phyloP scores from a whole-genome alignment of 2,113 vertebrate genomes.

The Microcebus murinus region DNA sequence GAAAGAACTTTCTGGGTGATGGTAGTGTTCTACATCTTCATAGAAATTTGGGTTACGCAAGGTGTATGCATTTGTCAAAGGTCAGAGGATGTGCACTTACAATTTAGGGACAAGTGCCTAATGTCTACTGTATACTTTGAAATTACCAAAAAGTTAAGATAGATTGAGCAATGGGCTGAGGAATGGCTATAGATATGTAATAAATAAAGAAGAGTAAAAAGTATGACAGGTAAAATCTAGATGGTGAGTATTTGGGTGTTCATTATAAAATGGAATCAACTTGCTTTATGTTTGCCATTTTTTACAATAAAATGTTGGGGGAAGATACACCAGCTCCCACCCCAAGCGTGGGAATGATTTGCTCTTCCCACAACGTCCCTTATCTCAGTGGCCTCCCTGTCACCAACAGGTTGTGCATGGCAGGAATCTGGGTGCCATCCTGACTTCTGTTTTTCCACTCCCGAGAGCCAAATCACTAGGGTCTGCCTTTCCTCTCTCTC shows the following conservation, averaged over 20 bases:
- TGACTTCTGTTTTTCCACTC: background rate
- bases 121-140: background rate
- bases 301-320: background rate
- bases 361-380: background rate
- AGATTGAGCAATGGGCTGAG: background rate
- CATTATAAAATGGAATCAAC: background rate
- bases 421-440: background rate
- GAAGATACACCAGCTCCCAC: background rate
- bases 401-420: background rate
- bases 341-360: background rate
- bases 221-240: background rate
- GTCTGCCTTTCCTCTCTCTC: background rate
- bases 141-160: background rate
- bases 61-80: background rate
- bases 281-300: background rate
- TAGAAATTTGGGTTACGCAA: background rate
- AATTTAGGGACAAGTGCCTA: background rate
- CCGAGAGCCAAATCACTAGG: background rate
- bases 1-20: background rate
- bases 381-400: background rate
- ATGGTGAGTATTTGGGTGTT: background rate
- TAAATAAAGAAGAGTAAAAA: background rate
- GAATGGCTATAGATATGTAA: background rate
- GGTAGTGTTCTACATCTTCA: background rate
- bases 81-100: background rate